phyloP scores from a whole-genome alignment of 2,797 vertebrate species.

The Anolis apletophallus region DNA sequence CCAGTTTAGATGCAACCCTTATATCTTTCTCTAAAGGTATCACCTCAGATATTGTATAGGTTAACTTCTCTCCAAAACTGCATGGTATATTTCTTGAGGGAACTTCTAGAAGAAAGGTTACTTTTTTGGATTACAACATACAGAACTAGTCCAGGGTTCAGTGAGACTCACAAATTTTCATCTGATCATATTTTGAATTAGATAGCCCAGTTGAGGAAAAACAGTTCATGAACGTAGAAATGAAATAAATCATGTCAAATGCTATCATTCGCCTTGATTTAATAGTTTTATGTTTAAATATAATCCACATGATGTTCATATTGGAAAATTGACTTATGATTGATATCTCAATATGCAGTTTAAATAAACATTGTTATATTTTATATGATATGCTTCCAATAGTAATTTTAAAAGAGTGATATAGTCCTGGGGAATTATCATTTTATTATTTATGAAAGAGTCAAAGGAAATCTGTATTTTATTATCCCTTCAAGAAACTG shows the following conservation, averaged over 20 bases:
- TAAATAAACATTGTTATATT: background rate
- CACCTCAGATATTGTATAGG: too few relatives aligned
- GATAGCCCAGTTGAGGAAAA: background rate
- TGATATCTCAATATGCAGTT: background rate
- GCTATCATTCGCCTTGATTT: background rate
- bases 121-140: too few relatives aligned
- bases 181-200: background rate
- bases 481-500: background rate
- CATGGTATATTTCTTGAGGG: too few relatives aligned
- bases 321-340: background rate
- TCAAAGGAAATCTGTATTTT: background rate
- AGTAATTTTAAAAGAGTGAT: rapidly evolving
- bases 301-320: conserved; percentile 21
- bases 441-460: rapidly evolving
- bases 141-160: background rate
- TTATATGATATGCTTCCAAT: rapidly evolving
- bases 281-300: background rate
- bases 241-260: background rate
- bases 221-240: background rate
- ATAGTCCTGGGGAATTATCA: background rate
- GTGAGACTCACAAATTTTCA: background rate
- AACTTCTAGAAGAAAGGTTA: too few relatives aligned
- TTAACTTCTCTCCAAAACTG: too few relatives aligned
- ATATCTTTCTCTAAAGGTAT: too few relatives aligned
- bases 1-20: too few relatives aligned